Conservation (phyloP, 2,888 invertebrate genomes). For the Meiosimyza decipiens region DNA sequence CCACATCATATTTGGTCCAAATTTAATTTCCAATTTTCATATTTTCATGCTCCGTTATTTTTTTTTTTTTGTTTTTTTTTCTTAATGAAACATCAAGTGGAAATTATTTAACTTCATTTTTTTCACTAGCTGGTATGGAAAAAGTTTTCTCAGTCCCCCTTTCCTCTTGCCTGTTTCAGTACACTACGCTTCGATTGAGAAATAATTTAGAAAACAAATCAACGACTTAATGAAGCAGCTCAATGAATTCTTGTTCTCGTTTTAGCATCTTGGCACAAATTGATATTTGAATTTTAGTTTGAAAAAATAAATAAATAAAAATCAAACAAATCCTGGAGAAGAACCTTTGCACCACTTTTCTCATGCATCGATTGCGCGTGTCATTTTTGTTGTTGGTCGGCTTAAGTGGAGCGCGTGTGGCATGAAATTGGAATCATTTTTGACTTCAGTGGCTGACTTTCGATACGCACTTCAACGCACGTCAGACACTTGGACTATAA, state of each 20-base stretch:
- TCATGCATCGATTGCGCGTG: constrained; percentile 60
- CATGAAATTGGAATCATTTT: constrained; percentile 60
- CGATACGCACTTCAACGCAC: constrained; percentile 3
- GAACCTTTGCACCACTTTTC: constrained; percentile 50
- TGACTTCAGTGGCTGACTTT: constrained; percentile 27
- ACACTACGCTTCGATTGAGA: constrained; percentile 33
- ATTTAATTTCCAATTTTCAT: not conserved
- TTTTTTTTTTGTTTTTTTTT: not conserved
- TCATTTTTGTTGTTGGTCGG: constrained; percentile 46
- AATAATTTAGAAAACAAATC: constrained; percentile 53
- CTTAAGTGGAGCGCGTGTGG: constrained; percentile 47
- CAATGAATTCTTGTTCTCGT: constrained; percentile 54
- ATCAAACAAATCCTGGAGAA: constrained; percentile 1
- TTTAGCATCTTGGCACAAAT: constrained; percentile 56
- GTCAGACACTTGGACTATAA: constrained; percentile 19
- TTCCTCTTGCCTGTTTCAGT: not conserved
- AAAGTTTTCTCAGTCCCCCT: constrained; percentile 10
- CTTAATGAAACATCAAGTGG: not conserved
- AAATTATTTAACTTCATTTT: constrained; percentile 26
- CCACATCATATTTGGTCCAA: not conserved
- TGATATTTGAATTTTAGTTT: constrained; percentile 49
- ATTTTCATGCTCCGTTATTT: not conserved
- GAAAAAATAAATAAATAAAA: constrained; percentile 37
- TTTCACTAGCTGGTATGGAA: constrained; percentile 35
- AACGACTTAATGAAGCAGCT: constrained; percentile 60